These are phyloP conservation scores for Chaetodon auriga DNA, from an alignment of 2,113 vertebrate species.

Conservation along the genomic window DNA sequence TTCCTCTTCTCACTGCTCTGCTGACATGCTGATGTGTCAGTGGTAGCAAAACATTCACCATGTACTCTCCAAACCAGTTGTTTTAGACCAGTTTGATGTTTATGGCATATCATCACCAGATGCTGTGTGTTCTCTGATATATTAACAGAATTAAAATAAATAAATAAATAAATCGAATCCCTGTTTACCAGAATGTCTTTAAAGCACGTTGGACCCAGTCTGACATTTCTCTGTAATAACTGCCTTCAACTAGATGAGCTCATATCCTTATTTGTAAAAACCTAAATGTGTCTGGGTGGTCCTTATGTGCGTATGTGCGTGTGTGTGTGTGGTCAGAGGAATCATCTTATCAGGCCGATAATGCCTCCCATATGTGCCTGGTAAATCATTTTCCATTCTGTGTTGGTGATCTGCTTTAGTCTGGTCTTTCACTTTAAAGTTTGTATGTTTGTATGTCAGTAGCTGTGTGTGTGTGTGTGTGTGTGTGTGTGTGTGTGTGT, in stretches of 20 bases:
- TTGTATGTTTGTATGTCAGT: no score
- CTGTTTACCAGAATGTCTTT: neutral
- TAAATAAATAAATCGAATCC: neutral
- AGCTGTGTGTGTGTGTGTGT: no score
- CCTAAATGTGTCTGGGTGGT: neutral
- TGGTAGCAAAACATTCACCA: neutral
- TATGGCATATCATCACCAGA: no score
- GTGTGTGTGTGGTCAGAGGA: conserved; percentile 9
- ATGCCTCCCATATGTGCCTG: conserved; percentile 18
- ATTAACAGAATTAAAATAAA: neutral
- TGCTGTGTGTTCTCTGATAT: neutral
- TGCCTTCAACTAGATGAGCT: conserved; percentile 16
- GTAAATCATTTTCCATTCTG: conserved; percentile 7
- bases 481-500: no score
- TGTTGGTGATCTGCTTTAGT: neutral
- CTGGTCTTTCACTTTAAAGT: no score
- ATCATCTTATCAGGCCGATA: conserved; percentile 18
- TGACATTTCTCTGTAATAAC: neutral
- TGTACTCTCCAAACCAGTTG: neutral
- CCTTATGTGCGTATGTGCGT: neutral
- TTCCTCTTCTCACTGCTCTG: neutral
- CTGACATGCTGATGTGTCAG: neutral
- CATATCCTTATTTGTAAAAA: conserved; percentile 1
- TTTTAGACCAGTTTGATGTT: neutral
- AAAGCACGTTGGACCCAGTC: neutral